Percentiles rank a stretch among this genome's conserved stretches.
Evolutionary conservation across 1,140 invertebrate genomes (phyloP).

Genomic region (Tetranychus urticae): DNA sequence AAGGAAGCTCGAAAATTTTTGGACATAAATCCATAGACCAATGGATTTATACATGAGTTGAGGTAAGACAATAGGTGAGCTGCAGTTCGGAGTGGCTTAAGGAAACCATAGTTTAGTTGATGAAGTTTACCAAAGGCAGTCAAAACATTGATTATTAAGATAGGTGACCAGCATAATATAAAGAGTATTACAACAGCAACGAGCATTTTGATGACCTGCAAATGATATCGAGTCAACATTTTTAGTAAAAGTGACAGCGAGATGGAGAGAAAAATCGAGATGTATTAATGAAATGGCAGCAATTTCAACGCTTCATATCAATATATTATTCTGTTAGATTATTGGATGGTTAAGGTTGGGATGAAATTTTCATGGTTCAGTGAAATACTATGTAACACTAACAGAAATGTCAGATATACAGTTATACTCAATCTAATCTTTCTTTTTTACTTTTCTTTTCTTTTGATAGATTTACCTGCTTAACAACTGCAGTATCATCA

Average conservation of each 20-base stretch:
- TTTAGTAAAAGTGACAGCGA: no score
- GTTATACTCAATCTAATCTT: no score
- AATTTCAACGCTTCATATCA: no score
- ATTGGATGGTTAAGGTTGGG: no score
- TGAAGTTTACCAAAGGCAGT: slow-evolving; percentile 30
- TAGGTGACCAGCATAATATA: slow-evolving; percentile 38
- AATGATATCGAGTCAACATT: no score
- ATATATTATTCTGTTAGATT: no score
- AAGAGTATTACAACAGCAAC: slow-evolving; percentile 41
- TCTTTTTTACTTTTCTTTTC: no score
- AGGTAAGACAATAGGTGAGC: slow-evolving; percentile 40
- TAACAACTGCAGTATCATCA: slow-evolving; percentile 13
- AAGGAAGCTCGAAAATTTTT: slow-evolving; percentile 45
- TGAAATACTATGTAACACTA: no score
- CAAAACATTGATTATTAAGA: slow-evolving; percentile 37
- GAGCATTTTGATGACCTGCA: slow-evolving; percentile 41
- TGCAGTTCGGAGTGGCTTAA: slow-evolving; percentile 34
- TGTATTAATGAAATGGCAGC: no score
- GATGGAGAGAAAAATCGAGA: no score
- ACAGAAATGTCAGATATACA: no score
- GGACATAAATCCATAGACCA: slow-evolving; percentile 57
- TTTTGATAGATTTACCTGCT: slow-evolving; percentile 9
- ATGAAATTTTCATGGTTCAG: no score
- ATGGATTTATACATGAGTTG: slow-evolving; percentile 49
- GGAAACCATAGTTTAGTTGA: slow-evolving; percentile 24